Evolutionary conservation across 2,888 invertebrate species (phyloP).

Genomic region (Spicauda simplicius): DNA sequence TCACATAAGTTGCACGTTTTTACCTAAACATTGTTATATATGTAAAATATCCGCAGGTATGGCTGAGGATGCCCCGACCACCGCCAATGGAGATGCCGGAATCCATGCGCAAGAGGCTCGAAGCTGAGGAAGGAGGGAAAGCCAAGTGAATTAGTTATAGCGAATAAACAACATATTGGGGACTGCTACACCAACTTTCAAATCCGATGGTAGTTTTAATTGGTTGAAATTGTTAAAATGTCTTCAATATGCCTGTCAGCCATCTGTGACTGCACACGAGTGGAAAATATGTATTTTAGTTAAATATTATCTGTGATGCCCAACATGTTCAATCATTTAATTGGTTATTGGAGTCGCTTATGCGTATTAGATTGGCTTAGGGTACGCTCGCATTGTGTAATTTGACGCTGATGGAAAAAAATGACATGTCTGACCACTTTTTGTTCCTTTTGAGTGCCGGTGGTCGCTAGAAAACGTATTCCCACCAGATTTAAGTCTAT

Average conservation of each 20-base stretch:
- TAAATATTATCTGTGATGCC: slow-evolving; percentile 1
- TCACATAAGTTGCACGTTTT: not conserved
- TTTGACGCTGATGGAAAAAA: not conserved
- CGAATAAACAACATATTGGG: not conserved
- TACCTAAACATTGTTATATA: not conserved
- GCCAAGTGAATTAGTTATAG: slow-evolving; percentile 57
- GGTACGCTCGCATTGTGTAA: not conserved
- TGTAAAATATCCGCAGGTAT: slow-evolving; percentile 75
- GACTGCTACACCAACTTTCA: too few relatives aligned
- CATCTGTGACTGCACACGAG: not conserved
- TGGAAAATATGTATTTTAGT: not conserved
- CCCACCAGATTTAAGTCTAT: too few relatives aligned
- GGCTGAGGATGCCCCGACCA: slow-evolving; percentile 94
- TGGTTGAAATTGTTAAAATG: not conserved
- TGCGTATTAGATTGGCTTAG: not conserved
- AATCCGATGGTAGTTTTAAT: too few relatives aligned
- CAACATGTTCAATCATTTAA: not conserved
- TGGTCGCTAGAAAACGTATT: too few relatives aligned
- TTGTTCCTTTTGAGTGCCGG: too few relatives aligned
- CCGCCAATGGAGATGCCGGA: slow-evolving; percentile 99
- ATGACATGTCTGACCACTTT: too few relatives aligned
- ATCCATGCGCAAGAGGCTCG: slow-evolving; percentile 90
- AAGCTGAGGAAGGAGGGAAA: slow-evolving; percentile 69
- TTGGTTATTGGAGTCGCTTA: too few relatives aligned
- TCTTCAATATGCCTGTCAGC: not conserved